These are phyloP conservation scores for Lepidochrysops patricia DNA, from an alignment of 2,888 invertebrate genomes.

Conservation along the genomic window DNA sequence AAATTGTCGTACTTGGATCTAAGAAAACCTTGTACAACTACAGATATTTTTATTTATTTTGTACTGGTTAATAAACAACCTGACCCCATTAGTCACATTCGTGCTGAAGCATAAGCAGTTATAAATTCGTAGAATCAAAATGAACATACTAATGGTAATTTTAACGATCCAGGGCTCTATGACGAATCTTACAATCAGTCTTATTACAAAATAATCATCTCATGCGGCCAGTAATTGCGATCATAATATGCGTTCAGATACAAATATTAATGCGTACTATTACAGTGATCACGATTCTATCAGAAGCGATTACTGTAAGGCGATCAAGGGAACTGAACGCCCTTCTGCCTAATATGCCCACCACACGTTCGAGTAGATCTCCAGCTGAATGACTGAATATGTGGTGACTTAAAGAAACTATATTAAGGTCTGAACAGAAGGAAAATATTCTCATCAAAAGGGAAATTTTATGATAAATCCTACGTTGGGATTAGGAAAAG, in stretches of 20 bases:
- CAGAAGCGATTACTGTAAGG: not conserved
- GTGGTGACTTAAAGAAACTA: too few species aligned
- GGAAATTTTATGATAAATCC: too few species aligned
- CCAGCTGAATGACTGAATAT: too few species aligned
- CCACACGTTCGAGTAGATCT: not conserved
- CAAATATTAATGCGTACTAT: not conserved
- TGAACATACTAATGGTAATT: not conserved
- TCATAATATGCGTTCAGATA: not conserved
- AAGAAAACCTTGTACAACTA: too few species aligned
- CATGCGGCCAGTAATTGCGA: not conserved
- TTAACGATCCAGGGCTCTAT: not conserved
- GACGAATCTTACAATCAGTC: not conserved
- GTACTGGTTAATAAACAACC: too few species aligned
- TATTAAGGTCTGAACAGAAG: too few species aligned
- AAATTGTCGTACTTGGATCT: too few species aligned
- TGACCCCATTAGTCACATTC: too few species aligned
- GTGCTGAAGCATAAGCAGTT: not conserved
- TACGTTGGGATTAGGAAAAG: too few species aligned
- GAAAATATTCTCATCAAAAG: too few species aligned
- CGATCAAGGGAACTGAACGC: not conserved
- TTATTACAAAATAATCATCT: slow-evolving; percentile 2
- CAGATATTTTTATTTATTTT: too few species aligned
- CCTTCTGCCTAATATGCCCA: not conserved
- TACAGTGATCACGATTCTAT: not conserved
- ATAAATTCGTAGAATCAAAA: not conserved